phyloP scores from a whole-genome alignment of 2,113 vertebrate genomes.

The Xenopus borealis region DNA sequence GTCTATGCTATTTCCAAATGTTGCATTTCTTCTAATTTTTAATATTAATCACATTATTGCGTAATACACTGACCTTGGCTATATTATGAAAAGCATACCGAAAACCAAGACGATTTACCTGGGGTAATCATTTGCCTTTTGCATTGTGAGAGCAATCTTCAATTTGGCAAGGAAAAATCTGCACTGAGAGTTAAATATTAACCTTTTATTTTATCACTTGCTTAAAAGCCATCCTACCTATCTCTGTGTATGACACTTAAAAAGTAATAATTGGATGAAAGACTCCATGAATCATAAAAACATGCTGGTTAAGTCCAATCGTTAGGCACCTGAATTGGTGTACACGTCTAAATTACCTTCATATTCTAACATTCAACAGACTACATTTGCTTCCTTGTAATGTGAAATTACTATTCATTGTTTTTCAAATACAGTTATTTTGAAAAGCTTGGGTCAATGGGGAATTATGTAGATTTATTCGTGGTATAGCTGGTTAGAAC shows the following conservation, averaged over 20 bases:
- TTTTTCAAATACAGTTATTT: conserved; percentile 41
- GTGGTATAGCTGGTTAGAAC: conserved; percentile 15
- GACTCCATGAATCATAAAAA: neutral
- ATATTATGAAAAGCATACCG: too few species aligned
- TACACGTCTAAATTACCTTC: conserved; percentile 26
- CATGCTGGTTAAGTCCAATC: conserved; percentile 12
- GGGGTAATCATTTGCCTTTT: too few species aligned
- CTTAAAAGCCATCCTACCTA: too few species aligned
- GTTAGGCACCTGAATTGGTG: neutral
- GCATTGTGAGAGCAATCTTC: too few species aligned
- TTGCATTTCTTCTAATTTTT: too few species aligned
- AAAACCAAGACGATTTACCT: too few species aligned
- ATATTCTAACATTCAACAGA: conserved; percentile 6
- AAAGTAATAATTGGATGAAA: neutral
- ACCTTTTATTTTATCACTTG: too few species aligned
- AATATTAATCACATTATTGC: too few species aligned
- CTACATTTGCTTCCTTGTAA: conserved; percentile 24
- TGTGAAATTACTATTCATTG: conserved; percentile 39
- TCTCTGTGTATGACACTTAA: neutral
- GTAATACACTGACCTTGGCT: too few species aligned
- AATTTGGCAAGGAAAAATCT: too few species aligned
- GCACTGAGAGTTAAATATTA: too few species aligned
- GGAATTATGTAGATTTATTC: conserved; percentile 45
- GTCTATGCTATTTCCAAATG: too few species aligned
- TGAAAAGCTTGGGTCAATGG: conserved; percentile 34